Conservation (phyloP, 2,888 invertebrate genomes). For the Sinelater perroti region DNA sequence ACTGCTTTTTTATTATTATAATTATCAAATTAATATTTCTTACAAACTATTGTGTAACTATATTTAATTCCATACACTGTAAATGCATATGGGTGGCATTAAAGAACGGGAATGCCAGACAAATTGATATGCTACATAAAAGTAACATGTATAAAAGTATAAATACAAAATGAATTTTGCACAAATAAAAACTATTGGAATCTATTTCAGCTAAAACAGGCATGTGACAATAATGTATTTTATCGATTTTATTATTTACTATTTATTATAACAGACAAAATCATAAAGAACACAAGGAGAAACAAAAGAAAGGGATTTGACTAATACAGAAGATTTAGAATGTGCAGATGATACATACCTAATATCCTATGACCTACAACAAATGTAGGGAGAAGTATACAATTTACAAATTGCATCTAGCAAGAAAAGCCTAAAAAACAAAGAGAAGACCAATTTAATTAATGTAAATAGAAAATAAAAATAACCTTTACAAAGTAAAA, state of each 20-base stretch:
- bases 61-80: not conserved
- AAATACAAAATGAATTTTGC: not conserved
- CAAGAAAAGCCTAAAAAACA: not conserved
- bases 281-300: not conserved
- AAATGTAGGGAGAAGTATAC: not conserved
- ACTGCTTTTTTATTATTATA: too few relatives aligned
- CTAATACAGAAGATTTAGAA: not conserved
- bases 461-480: constrained; percentile 1
- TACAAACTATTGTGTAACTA: too few relatives aligned
- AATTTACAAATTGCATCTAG: not conserved
- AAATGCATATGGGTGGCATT: not conserved
- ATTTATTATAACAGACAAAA: not conserved
- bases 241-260: not conserved
- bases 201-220: not conserved
- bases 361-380: not conserved
- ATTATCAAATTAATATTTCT: too few relatives aligned
- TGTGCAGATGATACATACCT: constrained; percentile 3
- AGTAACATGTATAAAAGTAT: not conserved
- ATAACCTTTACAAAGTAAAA: not conserved
- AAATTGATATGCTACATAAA: not conserved
- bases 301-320: not conserved
- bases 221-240: not conserved
- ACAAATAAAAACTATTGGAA: not conserved
- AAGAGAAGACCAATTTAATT: constrained; percentile 3
- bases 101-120: not conserved